These are phyloP conservation scores for Centroberyx gerrardi DNA, from an alignment of 2,797 vertebrate species.

Conservation along the genomic window DNA sequence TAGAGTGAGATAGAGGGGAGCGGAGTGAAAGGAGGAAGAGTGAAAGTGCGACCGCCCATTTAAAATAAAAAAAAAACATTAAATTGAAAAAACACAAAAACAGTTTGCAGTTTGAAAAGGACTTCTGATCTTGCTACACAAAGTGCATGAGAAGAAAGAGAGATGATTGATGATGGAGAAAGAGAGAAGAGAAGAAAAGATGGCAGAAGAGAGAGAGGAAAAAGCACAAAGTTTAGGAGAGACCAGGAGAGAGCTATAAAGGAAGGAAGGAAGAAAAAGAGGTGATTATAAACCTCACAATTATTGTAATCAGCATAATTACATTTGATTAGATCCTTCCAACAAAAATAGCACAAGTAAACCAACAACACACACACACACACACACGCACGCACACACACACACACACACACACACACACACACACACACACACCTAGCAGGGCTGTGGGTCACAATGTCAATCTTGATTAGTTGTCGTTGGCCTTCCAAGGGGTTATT, in stretches of 20 bases:
- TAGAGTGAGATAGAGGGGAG: too few relatives aligned
- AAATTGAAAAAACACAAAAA: background rate
- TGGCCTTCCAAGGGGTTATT: conserved; percentile 72
- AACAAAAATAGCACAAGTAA: conserved; percentile 74
- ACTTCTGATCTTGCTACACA: background rate
- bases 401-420: conserved; percentile 20
- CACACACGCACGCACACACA: background rate
- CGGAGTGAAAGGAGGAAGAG: too few relatives aligned
- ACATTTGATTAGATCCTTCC: conserved; percentile 77
- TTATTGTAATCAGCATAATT: conserved; percentile 79
- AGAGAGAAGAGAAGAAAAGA: conserved; percentile 4
- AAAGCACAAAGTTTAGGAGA: conserved; percentile 8
- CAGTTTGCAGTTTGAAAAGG: too few relatives aligned
- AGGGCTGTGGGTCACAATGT: conserved; percentile 38
- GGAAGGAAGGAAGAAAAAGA: conserved; percentile 31
- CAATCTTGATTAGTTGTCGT: conserved; percentile 78
- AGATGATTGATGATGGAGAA: background rate
- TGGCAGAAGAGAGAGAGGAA: conserved; percentile 4
- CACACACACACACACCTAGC: conserved; percentile 8
- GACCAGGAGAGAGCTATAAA: conserved; percentile 46
- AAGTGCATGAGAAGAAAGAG: conserved; percentile 2
- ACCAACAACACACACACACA: conserved; percentile 18
- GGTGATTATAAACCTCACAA: conserved; percentile 66
- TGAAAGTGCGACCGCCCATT: too few relatives aligned
- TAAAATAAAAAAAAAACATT: background rate